Percentiles rank a stretch among this genome's conserved stretches.
These are phyloP conservation scores for Rhagophthalmus giganteus DNA, from an alignment of 2,888 invertebrate genomes.

Conservation along the genomic window DNA sequence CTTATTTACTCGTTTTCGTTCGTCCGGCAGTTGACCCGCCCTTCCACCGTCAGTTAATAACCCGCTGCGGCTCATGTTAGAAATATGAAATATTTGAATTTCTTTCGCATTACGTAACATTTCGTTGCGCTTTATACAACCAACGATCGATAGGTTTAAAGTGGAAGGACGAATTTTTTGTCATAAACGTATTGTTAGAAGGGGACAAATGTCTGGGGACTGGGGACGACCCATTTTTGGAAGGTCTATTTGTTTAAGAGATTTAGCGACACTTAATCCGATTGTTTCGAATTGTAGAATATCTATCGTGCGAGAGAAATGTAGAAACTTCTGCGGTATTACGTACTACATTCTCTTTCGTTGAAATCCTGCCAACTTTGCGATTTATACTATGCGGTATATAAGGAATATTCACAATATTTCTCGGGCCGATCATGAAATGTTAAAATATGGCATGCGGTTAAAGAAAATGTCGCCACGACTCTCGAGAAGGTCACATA, in stretches of 20 bases:
- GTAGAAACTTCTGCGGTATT: neutral
- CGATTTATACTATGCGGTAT: conserved; percentile 19
- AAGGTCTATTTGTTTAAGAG: conserved; percentile 9
- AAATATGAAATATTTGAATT: conserved; percentile 31
- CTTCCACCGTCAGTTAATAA: conserved; percentile 17
- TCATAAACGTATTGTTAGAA: too few relatives aligned
- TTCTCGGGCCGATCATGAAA: conserved; percentile 7
- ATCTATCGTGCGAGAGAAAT: conserved; percentile 1
- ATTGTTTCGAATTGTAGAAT: conserved; percentile 9
- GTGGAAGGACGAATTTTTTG: neutral
- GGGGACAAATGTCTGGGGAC: too few relatives aligned
- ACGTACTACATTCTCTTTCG: neutral
- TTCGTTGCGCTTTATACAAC: conserved; percentile 11
- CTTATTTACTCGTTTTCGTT: conserved; percentile 32
- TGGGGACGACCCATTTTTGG: neutral
- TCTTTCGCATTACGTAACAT: conserved; percentile 18
- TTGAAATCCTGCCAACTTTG: conserved; percentile 18
- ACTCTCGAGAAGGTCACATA: neutral
- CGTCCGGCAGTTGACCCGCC: conserved; percentile 30
- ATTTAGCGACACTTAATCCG: conserved; percentile 12
- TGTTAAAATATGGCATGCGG: conserved; percentile 10
- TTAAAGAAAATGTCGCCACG: conserved; percentile 6
- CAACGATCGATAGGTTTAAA: conserved; percentile 3
- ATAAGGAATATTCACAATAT: conserved; percentile 14
- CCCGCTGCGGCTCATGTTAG: conserved; percentile 13